phyloP scores from a whole-genome alignment of 2,113 vertebrate species.

The Melanocharis versteri region DNA sequence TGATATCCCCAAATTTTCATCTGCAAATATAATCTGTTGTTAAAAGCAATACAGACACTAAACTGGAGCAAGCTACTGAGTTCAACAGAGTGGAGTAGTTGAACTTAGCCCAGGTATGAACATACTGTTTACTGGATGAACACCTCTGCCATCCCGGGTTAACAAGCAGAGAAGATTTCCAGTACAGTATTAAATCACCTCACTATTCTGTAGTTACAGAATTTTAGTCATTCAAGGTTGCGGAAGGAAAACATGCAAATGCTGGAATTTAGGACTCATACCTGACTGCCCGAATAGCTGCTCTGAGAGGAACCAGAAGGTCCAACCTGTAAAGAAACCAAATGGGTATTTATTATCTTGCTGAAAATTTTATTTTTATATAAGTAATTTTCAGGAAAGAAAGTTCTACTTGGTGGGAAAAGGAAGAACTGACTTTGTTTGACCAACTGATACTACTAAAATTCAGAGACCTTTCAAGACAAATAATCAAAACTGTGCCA shows the following conservation, averaged over 20 bases:
- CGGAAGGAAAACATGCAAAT: not conserved
- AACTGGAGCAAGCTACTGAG: not conserved
- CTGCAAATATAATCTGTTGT: not conserved
- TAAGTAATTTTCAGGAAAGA: not conserved
- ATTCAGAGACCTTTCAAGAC: not conserved
- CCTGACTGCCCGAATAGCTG: conserved; percentile 8
- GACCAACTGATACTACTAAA: not conserved
- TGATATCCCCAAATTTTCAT: not conserved
- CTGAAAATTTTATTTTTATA: not conserved
- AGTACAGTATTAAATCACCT: not conserved
- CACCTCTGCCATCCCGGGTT: not conserved
- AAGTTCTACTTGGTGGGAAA: not conserved
- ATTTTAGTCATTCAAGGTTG: not conserved
- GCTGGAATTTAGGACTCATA: not conserved
- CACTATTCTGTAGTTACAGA: not conserved
- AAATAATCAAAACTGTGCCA: not conserved
- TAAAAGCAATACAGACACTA: not conserved
- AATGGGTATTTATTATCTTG: not conserved
- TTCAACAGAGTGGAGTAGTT: not conserved
- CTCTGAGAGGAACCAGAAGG: not conserved
- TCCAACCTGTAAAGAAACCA: conserved; percentile 4
- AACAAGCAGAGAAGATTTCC: not conserved
- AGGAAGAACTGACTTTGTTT: not conserved
- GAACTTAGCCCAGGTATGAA: not conserved
- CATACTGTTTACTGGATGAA: not conserved